Conservation (phyloP, 2,888 invertebrate species). For the Melanostoma mellinum region DNA sequence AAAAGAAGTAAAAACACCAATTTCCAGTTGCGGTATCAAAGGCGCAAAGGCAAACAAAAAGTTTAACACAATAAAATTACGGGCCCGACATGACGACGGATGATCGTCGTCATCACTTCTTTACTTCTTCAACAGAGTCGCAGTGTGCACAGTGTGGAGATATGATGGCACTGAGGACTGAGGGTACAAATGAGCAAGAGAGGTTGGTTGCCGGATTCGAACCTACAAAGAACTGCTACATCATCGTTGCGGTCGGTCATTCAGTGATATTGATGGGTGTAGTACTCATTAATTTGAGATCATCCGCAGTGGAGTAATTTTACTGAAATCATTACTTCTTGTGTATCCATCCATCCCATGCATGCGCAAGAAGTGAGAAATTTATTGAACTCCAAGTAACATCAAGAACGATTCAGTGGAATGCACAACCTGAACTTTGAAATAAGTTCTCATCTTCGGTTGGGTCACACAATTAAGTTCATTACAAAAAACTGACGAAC, state of each 20-base stretch:
- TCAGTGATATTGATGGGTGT: constrained; percentile 57
- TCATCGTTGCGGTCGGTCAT: constrained; percentile 45
- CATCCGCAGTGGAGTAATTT: constrained; percentile 60
- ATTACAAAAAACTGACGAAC: constrained; percentile 12
- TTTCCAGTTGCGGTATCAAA: constrained; percentile 34
- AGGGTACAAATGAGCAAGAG: too few species aligned
- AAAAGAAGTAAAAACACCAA: constrained; percentile 25
- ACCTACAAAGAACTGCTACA: constrained; percentile 42
- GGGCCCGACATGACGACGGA: constrained; percentile 21
- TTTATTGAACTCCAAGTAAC: constrained; percentile 46
- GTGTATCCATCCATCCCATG: background rate
- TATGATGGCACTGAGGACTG: too few species aligned
- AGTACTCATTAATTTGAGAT: constrained; percentile 67
- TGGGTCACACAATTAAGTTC: constrained; percentile 61
- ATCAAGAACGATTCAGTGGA: constrained; percentile 22
- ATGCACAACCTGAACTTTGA: background rate
- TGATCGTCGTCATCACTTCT: constrained; percentile 39
- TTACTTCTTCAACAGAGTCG: background rate
- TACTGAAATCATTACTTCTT: constrained; percentile 16
- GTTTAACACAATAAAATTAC: constrained; percentile 54
- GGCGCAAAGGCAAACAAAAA: constrained; percentile 48
- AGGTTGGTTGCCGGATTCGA: background rate
- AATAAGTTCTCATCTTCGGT: constrained; percentile 20
- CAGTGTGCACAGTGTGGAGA: too few species aligned
- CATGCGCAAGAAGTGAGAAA: constrained; percentile 34